phyloP scores from a whole-genome alignment of 2,797 vertebrate genomes.

The Helarctos malayanus region DNA sequence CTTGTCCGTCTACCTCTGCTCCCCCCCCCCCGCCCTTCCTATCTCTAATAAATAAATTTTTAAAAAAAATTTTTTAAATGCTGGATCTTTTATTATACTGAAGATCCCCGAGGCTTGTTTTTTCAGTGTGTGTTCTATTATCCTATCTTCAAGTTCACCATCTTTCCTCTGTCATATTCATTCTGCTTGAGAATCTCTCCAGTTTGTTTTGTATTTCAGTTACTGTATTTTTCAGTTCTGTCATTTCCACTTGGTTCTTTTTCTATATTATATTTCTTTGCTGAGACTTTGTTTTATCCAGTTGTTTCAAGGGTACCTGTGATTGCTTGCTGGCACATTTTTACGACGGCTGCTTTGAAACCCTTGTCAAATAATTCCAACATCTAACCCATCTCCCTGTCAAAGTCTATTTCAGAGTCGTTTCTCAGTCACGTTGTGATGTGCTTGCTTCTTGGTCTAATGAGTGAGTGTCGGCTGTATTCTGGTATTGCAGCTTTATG shows the following conservation, averaged over 20 bases:
- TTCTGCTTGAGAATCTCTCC: not conserved
- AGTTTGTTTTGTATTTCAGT: not conserved
- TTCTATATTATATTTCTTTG: not conserved
- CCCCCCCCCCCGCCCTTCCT: accelerated
- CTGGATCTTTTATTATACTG: not conserved
- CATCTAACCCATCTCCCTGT: not conserved
- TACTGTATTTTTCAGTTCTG: not conserved
- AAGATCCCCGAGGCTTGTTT: not conserved
- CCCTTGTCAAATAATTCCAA: not conserved
- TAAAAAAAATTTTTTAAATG: not conserved
- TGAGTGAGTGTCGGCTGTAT: not conserved
- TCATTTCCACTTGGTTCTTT: not conserved
- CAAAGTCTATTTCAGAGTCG: not conserved
- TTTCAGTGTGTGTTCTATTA: not conserved
- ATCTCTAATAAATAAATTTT: not conserved
- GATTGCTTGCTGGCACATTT: not conserved
- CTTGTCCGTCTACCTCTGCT: not conserved
- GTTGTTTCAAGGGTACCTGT: not conserved
- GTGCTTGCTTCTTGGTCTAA: not conserved
- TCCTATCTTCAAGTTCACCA: not conserved
- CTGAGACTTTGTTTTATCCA: not conserved
- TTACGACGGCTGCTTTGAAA: constrained; percentile 19
- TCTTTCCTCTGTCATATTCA: not conserved
- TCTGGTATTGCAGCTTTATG: not conserved
- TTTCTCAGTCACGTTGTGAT: not conserved